These are phyloP conservation scores for Cyclophora albipunctata DNA, from an alignment of 2,888 invertebrate genomes.

Conservation along the genomic window DNA sequence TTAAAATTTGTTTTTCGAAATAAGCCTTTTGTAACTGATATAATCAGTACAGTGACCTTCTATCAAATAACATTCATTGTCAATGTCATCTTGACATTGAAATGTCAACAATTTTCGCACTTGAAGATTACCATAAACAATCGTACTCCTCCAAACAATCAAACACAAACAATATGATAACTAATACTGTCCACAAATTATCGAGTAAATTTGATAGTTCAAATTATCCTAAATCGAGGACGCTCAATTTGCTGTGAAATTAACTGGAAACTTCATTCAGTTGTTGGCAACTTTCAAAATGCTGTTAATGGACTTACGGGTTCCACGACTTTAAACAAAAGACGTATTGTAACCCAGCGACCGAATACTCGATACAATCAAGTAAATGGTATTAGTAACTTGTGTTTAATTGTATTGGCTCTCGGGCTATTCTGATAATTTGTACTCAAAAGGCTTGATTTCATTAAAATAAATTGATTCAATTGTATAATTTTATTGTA, in stretches of 20 bases:
- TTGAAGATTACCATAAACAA: too few relatives aligned
- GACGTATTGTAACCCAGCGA: conserved; percentile 25
- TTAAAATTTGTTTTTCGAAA: too few relatives aligned
- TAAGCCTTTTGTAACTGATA: too few relatives aligned
- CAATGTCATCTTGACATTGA: too few relatives aligned
- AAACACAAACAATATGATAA: too few relatives aligned
- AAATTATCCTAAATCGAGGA: conserved; percentile 21
- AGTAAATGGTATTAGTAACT: conserved; percentile 30
- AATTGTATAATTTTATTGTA: too few relatives aligned
- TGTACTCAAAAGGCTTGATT: too few relatives aligned
- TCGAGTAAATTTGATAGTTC: conserved; percentile 12
- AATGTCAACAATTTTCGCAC: too few relatives aligned
- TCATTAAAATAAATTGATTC: too few relatives aligned
- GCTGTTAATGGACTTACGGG: conserved; percentile 46
- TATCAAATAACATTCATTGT: too few relatives aligned
- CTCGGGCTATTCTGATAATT: conserved; percentile 3
- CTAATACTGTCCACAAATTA: conserved; percentile 4
- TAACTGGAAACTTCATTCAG: conserved; percentile 54
- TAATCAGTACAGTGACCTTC: too few relatives aligned
- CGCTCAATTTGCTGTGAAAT: conserved; percentile 52
- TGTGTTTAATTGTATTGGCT: conserved; percentile 28
- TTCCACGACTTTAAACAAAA: conserved; percentile 37
- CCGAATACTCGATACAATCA: conserved; percentile 27
- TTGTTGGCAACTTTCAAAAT: conserved; percentile 49
- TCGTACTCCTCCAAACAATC: too few relatives aligned